Conservation (phyloP, 2,888 invertebrate genomes). For the Caenorhabditis japonica region DNA sequence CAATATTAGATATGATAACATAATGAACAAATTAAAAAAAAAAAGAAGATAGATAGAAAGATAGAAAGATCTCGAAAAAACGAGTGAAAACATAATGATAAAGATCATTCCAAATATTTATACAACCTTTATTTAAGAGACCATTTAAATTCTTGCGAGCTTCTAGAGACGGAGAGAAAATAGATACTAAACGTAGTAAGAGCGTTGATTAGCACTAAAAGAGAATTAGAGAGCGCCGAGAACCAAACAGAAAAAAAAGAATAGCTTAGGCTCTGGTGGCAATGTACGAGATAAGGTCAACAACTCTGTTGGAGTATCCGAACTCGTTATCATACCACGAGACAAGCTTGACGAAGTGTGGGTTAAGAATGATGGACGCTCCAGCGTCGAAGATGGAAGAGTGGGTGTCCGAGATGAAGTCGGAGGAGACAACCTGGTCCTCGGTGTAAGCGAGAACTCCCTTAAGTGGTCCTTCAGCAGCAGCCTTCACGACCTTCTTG, state of each 20-base stretch:
- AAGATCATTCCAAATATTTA: constrained; percentile 7
- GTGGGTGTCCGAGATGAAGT: too few relatives aligned
- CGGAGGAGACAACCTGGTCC: too few relatives aligned
- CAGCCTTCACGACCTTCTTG: constrained; percentile 89
- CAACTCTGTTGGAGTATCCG: constrained; percentile 96
- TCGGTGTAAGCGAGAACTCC: too few relatives aligned
- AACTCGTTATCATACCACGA: constrained; percentile 99
- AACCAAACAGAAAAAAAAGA: not conserved
- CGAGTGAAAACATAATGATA: constrained; percentile 1
- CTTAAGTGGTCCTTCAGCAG: constrained; percentile 82
- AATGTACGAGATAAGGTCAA: constrained; percentile 96
- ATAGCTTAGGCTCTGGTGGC: constrained; percentile 75
- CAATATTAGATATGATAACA: not conserved
- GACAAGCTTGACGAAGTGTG: constrained; percentile 96
- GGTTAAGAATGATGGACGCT: constrained; percentile 93
- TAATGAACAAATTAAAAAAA: constrained; percentile 1
- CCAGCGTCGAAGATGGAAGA: constrained; percentile 81
- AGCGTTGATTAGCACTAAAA: not conserved
- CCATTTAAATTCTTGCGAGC: constrained; percentile 52
- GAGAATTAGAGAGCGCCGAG: not conserved
- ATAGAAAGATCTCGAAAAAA: constrained; percentile 10
- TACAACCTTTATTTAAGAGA: constrained; percentile 55
- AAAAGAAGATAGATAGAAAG: not conserved
- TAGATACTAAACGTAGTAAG: constrained; percentile 12
- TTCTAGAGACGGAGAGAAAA: constrained; percentile 13